A percentile compares a stretch with the other conserved stretches of the same genome.
These are phyloP conservation scores for Clarias platycephalus DNA, from an alignment of 2,797 vertebrate genomes.

Conservation along the genomic window DNA sequence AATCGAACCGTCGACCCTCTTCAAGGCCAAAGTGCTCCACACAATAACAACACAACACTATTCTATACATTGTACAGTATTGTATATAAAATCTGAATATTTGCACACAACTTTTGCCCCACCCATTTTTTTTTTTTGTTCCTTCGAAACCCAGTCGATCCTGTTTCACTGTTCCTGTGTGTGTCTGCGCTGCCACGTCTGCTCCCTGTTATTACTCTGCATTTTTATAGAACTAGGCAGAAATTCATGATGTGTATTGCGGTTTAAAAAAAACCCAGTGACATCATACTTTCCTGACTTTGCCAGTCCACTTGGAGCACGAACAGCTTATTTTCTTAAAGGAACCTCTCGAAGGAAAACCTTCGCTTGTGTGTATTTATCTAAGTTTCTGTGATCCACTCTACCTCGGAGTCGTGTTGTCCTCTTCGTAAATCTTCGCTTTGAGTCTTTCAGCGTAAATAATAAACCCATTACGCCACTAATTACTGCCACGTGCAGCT, in stretches of 20 bases:
- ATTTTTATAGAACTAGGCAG: slow-evolving; percentile 34
- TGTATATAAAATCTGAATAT: not conserved
- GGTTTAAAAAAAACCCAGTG: slow-evolving; percentile 28
- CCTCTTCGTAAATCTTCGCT: slow-evolving; percentile 35
- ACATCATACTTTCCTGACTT: slow-evolving; percentile 52
- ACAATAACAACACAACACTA: not conserved
- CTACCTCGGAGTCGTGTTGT: slow-evolving; percentile 24
- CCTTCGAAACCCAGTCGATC: not conserved
- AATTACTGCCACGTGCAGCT: slow-evolving; percentile 58
- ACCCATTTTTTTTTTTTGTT: not conserved
- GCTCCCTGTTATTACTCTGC: slow-evolving; percentile 41
- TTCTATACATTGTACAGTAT: not conserved
- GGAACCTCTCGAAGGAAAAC: not conserved
- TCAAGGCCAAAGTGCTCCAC: not conserved
- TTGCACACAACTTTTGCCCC: not conserved
- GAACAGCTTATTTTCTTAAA: slow-evolving; percentile 50
- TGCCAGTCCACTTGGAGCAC: not conserved
- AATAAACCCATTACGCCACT: slow-evolving; percentile 55
- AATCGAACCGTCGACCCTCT: too few relatives aligned
- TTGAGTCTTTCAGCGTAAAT: slow-evolving; percentile 44
- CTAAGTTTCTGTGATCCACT: not conserved
- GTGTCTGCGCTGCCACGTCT: slow-evolving; percentile 29
- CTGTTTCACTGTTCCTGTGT: not conserved
- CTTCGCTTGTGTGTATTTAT: not conserved
- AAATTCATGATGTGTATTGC: slow-evolving; percentile 17